Evolutionary conservation across 2,113 vertebrate genomes (phyloP), one percentile per base, ranked within the genome.

Genomic region (Pholis gunnellus): DNA sequence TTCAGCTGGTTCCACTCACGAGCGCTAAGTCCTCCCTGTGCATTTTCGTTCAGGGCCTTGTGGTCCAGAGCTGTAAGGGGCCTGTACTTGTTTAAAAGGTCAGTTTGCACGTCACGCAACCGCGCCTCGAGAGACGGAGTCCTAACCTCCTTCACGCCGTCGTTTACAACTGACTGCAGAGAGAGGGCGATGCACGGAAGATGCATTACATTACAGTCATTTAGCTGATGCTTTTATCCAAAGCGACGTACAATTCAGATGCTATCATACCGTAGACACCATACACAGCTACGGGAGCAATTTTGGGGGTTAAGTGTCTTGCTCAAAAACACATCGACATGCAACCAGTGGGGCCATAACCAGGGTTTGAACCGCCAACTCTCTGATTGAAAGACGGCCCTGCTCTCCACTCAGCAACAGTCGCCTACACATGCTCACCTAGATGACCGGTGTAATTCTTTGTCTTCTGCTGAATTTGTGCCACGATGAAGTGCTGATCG

Each of bases 51-150:
- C 50, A 56, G 48, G 6, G 38, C 10, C 42, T 50, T 64, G 18
- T 65, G 71, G 15, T 74, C 71, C n/a, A 67, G 29, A 60, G 52
- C 4, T 48, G 63, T 59, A 2, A 68, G 71, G 38, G 63, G 44
- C 63, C 42, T 50, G 22, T 20, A 48, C 27, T 66, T 74, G 63
- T 74, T 81, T 69, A 0, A 69, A 61, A 18, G 54, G 68, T 18
- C 31, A 63, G 31, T 73, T 81, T 27, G 50, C 70, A n/a, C n/a
- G n/a, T n/a, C n/a, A n/a, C 50, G 22, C 50, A n/a, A n/a, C 50
- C 50, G 20, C 17, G 46, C 46, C 50, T 20, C 22, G 22, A n/a
- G 50, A 54, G 50, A n/a, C 2, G 8, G 57, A 42, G n/a, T 5
- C 22, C 29, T 27, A 4, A 71, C 38, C 7, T 78, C 64, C 40